phyloP scores from a whole-genome alignment of 2,113 vertebrate genomes.

The Eulemur rufifrons region DNA sequence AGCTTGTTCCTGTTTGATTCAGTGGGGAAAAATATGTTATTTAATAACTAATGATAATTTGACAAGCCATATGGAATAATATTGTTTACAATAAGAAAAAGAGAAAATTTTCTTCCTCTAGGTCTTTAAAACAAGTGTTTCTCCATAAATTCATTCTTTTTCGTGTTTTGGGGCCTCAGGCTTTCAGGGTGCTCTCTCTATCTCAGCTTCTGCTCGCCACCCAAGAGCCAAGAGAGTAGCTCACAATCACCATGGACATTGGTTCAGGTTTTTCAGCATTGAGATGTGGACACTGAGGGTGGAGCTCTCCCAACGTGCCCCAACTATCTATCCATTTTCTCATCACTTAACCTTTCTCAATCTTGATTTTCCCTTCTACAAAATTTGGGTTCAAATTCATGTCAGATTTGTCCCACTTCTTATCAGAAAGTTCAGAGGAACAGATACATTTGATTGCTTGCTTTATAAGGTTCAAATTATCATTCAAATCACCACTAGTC shows the following conservation, averaged over 20 bases:
- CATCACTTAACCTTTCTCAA: background rate
- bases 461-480: background rate
- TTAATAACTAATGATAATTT: background rate
- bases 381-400: background rate
- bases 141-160: background rate
- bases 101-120: background rate
- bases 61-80: background rate
- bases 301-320: background rate
- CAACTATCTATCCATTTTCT: background rate
- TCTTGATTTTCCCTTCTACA: background rate
- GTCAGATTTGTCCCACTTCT: background rate
- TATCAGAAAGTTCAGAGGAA: background rate
- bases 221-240: fast-evolving
- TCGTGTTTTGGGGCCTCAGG: background rate
- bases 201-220: background rate
- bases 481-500: background rate
- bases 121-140: background rate
- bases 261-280: background rate
- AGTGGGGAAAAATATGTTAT: background rate
- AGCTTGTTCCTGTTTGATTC: background rate
- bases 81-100: background rate
- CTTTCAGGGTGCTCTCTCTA: background rate
- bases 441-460: background rate
- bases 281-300: fast-evolving
- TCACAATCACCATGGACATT: background rate